These are phyloP conservation scores for Antechinus stuartii DNA, from an alignment of 2,113 vertebrate species.

Conservation along the genomic window DNA sequence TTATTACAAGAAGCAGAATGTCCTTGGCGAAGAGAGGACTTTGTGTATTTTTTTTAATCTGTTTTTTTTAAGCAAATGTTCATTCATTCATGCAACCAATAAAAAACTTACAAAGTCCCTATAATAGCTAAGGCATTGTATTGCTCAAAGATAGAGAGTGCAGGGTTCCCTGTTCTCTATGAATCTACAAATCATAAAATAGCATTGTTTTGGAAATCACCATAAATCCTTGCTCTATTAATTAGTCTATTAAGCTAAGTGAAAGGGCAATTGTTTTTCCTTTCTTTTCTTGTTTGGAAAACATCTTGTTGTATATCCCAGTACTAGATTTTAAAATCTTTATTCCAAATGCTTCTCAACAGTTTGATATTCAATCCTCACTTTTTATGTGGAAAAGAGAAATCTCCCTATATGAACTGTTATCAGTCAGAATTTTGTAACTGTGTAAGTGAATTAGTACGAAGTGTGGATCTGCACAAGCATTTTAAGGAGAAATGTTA, in stretches of 20 bases:
- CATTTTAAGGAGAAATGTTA: constrained; percentile 51
- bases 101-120: not conserved
- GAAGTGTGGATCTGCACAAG: constrained; percentile 10
- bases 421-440: not conserved
- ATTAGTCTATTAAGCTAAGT: not conserved
- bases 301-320: not conserved
- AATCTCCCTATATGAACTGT: constrained; percentile 2
- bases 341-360: not conserved
- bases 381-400: constrained; percentile 5
- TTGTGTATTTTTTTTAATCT: not conserved
- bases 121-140: not conserved
- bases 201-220: not conserved
- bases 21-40: not conserved
- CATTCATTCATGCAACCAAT: not conserved
- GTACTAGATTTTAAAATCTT: not conserved
- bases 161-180: not conserved
- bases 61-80: not conserved
- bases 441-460: constrained; percentile 36
- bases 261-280: not conserved
- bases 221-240: not conserved
- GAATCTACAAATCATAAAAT: not conserved
- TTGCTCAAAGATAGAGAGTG: not conserved
- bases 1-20: not conserved
- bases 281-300: not conserved
- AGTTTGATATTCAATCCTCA: constrained; percentile 6